These are phyloP conservation scores for Tachysurus vachellii DNA, from an alignment of 2,113 vertebrate species.

Conservation along the genomic window DNA sequence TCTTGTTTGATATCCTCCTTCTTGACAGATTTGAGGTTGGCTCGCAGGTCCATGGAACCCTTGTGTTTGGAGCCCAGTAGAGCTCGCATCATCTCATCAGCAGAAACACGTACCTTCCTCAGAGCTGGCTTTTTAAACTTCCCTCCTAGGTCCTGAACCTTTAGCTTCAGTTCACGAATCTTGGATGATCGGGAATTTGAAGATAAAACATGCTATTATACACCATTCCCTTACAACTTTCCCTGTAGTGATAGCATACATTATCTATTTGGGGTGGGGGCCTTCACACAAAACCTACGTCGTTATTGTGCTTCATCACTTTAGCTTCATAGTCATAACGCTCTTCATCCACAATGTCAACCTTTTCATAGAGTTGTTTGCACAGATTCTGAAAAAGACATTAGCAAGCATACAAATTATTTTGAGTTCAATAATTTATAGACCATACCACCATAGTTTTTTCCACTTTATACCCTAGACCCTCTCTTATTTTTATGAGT, in stretches of 20 bases:
- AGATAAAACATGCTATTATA: not conserved
- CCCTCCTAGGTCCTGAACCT: constrained; percentile 82
- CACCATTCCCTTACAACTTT: not conserved
- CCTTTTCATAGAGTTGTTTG: constrained; percentile 66
- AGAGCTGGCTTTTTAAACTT: constrained; percentile 84
- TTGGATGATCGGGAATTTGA: constrained; percentile 6
- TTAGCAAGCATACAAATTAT: not conserved
- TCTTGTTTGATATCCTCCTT: constrained; percentile 82
- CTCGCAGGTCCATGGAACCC: constrained; percentile 85
- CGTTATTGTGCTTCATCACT: constrained; percentile 72
- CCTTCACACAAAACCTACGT: constrained; percentile 62
- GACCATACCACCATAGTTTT: not conserved
- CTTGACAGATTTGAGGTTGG: constrained; percentile 88
- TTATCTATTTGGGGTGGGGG: not conserved
- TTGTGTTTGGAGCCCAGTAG: constrained; percentile 89
- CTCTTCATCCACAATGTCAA: constrained; percentile 76
- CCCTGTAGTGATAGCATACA: not conserved
- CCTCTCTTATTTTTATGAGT: not conserved
- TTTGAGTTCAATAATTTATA: not conserved
- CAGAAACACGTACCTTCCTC: constrained; percentile 80
- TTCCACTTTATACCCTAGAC: not conserved
- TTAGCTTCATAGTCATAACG: constrained; percentile 74
- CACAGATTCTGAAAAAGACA: constrained; percentile 70
- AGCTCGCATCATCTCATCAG: constrained; percentile 85
- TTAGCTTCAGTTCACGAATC: constrained; percentile 85